These are phyloP conservation scores for Sinocyclocheilus grahami DNA, from an alignment of 2,113 vertebrate species.

Conservation along the genomic window DNA sequence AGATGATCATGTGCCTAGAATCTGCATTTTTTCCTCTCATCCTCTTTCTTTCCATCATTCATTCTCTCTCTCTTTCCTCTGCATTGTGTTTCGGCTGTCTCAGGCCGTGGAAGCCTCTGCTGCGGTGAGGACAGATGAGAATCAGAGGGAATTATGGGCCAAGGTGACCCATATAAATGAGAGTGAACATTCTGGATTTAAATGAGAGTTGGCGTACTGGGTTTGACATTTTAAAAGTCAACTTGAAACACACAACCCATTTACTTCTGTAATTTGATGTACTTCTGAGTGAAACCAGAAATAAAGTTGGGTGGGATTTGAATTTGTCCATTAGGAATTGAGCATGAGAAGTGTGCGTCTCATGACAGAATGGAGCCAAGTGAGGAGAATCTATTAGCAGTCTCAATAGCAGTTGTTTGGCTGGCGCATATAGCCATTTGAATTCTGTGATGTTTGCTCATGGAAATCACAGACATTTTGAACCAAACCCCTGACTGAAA, in stretches of 20 bases:
- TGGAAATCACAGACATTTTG: neutral
- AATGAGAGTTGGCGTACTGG: neutral
- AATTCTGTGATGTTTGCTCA: neutral
- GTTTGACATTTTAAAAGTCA: constrained; percentile 18
- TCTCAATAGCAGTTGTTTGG: neutral
- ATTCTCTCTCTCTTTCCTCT: constrained; percentile 8
- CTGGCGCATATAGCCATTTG: neutral
- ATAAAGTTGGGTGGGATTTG: neutral
- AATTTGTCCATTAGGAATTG: neutral
- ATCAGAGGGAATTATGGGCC: constrained; percentile 24
- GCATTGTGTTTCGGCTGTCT: neutral
- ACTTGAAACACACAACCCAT: constrained; percentile 14
- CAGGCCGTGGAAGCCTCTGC: neutral
- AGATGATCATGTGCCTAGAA: constrained; percentile 45
- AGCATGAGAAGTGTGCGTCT: neutral
- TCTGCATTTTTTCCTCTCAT: neutral
- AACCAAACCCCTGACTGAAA: neutral
- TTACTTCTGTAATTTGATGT: neutral
- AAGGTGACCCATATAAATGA: constrained; percentile 39
- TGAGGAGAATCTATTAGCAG: neutral
- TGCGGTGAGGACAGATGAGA: constrained; percentile 20
- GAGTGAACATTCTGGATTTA: constrained; percentile 19
- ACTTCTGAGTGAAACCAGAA: neutral
- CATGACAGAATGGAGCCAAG: neutral
- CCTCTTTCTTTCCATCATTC: constrained; percentile 21